Conservation (phyloP, 2,797 vertebrate genomes). For the Melanotaenia nigrans region DNA sequence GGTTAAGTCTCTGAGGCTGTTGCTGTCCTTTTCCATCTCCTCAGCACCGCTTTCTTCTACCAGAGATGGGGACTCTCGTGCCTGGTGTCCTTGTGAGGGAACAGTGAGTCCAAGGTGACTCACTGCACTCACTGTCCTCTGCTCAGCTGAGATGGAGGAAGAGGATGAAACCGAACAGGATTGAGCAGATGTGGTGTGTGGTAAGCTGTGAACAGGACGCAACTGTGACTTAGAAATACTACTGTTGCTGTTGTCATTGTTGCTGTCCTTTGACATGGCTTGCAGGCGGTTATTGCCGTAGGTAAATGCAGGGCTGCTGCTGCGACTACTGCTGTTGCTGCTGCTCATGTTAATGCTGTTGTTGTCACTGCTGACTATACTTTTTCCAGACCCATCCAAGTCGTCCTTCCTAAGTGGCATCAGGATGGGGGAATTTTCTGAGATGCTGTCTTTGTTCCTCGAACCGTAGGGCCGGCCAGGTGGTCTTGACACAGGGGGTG, state of each 20-base stretch:
- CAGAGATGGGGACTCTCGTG: constrained; percentile 73
- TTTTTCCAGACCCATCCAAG: constrained; percentile 70
- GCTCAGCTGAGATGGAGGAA: constrained; percentile 67
- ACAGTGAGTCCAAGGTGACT: constrained; percentile 70
- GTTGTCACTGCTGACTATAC: constrained; percentile 62
- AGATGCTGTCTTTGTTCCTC: constrained; percentile 80
- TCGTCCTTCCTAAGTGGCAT: constrained; percentile 77
- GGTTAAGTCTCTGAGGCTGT: constrained; percentile 78
- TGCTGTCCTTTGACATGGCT: constrained; percentile 69
- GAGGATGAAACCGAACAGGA: constrained; percentile 71
- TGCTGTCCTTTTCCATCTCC: constrained; percentile 74
- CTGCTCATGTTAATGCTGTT: constrained; percentile 57
- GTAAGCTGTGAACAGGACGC: constrained; percentile 69
- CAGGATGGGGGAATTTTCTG: constrained; percentile 68
- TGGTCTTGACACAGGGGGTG: constrained; percentile 82
- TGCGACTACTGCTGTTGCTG: constrained; percentile 73
- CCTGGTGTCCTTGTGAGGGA: constrained; percentile 74
- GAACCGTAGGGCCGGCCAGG: constrained; percentile 86
- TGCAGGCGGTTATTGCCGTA: constrained; percentile 73
- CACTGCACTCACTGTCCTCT: constrained; percentile 72
- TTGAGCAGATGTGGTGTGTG: constrained; percentile 63
- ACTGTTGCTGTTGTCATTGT: constrained; percentile 66
- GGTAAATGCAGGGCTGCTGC: constrained; percentile 75
- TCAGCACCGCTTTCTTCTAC: constrained; percentile 73
- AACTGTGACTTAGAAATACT: constrained; percentile 76